Base-by-base conservation (phyloP, 2,113 vertebrate species). In the Coturnix japonica region DNA sequence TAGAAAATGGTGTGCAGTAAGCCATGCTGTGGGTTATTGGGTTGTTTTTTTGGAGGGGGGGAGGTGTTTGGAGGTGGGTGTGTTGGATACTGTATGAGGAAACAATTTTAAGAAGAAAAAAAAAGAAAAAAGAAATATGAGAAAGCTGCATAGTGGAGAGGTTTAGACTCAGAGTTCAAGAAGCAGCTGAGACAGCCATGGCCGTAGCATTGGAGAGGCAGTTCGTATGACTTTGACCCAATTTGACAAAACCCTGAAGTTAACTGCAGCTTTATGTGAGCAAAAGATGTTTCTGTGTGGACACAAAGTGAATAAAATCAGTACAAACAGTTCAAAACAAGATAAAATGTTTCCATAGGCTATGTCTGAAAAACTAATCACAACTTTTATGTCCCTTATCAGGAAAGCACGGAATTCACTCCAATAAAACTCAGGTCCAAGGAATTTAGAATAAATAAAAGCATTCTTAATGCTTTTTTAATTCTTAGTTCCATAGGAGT, bases 361-460 rank as follows among this genome's bases (percentile, higher is more conserved):
- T 39, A 30, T 21, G 44, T 65, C 35, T 59, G 41, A 82, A 79
- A 72, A 87, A 39, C 17, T 25, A 28, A 41, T 47, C 7, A 14
- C 21, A 76, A 26, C 21, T 64, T 89, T 51, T 67, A 10, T 63
- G 49, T 51, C 43, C 14, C 59, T 93, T 87, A 95, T 73, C 81
- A 64, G 57, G 39, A 76, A 78, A 95, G 60, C 23, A 75, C 23
- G 47, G 70, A 81, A 90, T 82, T 82, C 8, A 64, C 54, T 71
- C 28, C n/a, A 53, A 63, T 60, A 60, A 89, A 77, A 77, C 56
- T 31, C 43, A 71, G 20, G 39, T 39, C 12, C 35, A 79, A 10
- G 43, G 35, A 87, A 85, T 73, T 87, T 30, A 43, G 64, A 91
- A 74, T 44, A 93, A 84, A 61, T 72, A 76, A 46, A 78, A 77